phyloP scores from a whole-genome alignment of 1,140 invertebrate species.

The Formica exsecta region DNA sequence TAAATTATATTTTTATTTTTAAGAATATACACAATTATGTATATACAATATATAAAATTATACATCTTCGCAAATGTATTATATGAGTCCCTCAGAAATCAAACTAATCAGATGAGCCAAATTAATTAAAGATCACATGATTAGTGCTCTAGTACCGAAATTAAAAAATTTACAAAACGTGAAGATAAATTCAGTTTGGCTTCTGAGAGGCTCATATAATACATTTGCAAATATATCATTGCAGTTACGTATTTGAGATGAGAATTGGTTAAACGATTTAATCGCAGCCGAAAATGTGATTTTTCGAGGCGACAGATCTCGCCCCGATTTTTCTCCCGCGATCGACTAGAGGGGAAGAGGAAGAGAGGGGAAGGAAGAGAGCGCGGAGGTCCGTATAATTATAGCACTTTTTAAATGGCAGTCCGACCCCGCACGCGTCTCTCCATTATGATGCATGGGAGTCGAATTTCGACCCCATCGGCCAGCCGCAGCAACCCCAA shows the following conservation, averaged over 20 bases:
- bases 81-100: no score
- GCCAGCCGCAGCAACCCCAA: conserved; percentile 78
- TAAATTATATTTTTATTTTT: no score
- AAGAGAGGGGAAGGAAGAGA: no score
- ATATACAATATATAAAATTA: no score
- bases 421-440: conserved; percentile 64
- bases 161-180: no score
- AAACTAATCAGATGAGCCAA: no score
- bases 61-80: no score
- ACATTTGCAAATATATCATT: conserved; percentile 6
- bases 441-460: conserved; percentile 81
- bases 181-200: no score
- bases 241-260: background rate
- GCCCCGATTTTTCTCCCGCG: conserved; percentile 32
- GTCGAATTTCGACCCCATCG: conserved; percentile 83
- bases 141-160: no score
- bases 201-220: no score
- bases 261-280: background rate
- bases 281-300: background rate
- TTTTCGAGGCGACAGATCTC: conserved; percentile 16
- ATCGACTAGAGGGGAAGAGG: conserved; percentile 14
- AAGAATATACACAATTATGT: no score
- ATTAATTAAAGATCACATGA: no score
- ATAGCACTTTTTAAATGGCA: conserved; percentile 79
- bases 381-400: conserved; percentile 78